Evolutionary conservation across 2,797 vertebrate genomes (phyloP).

Genomic region (Urocyon cinereoargenteus): DNA sequence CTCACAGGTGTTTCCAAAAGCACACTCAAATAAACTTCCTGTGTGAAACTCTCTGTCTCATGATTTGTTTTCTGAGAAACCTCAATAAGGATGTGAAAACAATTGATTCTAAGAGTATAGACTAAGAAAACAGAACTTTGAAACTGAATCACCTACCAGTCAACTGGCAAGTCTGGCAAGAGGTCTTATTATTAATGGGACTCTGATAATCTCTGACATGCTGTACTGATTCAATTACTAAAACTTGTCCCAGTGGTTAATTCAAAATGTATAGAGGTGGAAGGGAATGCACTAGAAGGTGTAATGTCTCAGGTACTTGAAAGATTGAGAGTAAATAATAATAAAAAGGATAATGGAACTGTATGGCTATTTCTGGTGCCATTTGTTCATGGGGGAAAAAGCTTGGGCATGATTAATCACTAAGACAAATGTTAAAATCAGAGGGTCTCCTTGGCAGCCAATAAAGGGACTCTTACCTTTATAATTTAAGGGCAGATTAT

Average conservation of each 20-base stretch:
- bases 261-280: background rate
- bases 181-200: background rate
- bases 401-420: background rate
- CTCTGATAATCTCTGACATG: background rate
- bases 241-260: background rate
- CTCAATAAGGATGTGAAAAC: background rate
- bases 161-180: background rate
- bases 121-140: conserved; percentile 28
- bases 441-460: background rate
- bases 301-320: background rate
- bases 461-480: background rate
- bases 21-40: background rate
- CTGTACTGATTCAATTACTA: background rate
- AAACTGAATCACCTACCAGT: background rate
- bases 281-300: background rate
- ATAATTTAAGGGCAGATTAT: background rate
- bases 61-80: background rate
- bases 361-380: background rate
- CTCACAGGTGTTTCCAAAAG: background rate
- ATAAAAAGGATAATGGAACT: background rate
- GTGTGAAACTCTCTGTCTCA: background rate
- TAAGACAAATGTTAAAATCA: conserved; percentile 52
- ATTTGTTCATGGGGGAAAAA: background rate
- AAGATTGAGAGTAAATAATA: background rate
- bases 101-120: background rate